phyloP scores from a whole-genome alignment of 2,113 vertebrate genomes.

The Petaurus breviceps region DNA sequence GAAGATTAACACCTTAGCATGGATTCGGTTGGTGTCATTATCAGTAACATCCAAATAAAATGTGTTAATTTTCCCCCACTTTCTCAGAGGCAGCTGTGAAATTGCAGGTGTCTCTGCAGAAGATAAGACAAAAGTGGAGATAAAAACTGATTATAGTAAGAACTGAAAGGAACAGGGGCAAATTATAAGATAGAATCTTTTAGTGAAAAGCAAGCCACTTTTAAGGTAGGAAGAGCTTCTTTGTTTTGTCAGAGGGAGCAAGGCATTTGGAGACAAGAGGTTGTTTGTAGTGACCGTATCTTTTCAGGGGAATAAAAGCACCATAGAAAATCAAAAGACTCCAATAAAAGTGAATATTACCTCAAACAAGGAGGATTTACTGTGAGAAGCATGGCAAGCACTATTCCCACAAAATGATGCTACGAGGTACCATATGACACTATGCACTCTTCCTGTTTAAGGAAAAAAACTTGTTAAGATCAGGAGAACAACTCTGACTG shows the following conservation, averaged over 20 bases:
- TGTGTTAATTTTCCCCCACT: constrained; percentile 76
- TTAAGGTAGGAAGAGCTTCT: not conserved
- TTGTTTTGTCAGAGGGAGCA: not conserved
- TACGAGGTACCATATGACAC: not conserved
- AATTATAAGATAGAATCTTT: constrained; percentile 39
- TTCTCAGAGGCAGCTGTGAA: constrained; percentile 77
- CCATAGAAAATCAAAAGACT: not conserved
- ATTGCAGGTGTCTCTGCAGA: constrained; percentile 70
- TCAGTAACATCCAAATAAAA: constrained; percentile 77
- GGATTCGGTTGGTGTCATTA: constrained; percentile 72
- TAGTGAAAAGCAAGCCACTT: constrained; percentile 54
- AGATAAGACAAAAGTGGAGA: constrained; percentile 65
- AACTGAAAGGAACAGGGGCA: constrained; percentile 48
- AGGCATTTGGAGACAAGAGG: not conserved
- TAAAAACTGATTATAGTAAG: constrained; percentile 53
- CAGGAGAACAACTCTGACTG: not conserved
- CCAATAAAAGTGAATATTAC: not conserved
- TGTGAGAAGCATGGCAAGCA: not conserved
- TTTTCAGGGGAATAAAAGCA: not conserved
- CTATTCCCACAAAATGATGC: not conserved
- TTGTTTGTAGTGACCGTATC: not conserved
- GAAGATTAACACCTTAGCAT: constrained; percentile 77
- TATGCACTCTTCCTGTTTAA: not conserved
- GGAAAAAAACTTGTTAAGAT: not conserved
- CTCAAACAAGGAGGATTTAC: not conserved